Evolutionary conservation across 2,113 vertebrate species (phyloP).

Genomic region (Vidua macroura): DNA sequence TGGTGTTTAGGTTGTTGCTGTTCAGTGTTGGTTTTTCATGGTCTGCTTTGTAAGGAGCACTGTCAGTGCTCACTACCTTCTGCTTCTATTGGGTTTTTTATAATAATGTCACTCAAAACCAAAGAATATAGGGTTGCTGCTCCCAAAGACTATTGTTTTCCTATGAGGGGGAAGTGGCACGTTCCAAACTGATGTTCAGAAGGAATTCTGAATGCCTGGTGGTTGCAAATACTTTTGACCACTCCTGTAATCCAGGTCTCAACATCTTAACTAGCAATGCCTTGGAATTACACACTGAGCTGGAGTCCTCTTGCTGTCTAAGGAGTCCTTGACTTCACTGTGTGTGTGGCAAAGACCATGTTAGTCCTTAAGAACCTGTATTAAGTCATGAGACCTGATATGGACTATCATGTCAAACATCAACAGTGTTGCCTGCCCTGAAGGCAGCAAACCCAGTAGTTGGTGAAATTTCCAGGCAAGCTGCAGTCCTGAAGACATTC

Average conservation of each 20-base stretch:
- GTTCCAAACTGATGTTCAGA: neutral
- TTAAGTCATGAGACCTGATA: neutral
- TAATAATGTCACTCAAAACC: neutral
- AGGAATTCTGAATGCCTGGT: neutral
- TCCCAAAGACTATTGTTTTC: neutral
- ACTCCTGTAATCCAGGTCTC: neutral
- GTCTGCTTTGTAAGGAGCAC: neutral
- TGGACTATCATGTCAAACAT: neutral
- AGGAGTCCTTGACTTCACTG: neutral
- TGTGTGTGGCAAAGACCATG: neutral
- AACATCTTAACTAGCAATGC: neutral
- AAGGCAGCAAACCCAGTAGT: neutral
- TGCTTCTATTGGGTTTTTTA: neutral
- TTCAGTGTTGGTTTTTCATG: neutral
- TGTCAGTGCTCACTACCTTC: neutral
- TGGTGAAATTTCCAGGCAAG: neutral
- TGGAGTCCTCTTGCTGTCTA: fast-evolving
- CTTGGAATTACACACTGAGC: neutral
- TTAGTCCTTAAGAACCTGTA: neutral
- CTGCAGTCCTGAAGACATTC: neutral
- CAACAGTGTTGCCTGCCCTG: neutral
- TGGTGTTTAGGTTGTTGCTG: neutral
- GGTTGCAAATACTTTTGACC: neutral
- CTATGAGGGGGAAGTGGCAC: fast-evolving
- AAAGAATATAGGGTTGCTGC: neutral